Evolutionary conservation across 2,797 vertebrate genomes (phyloP).

Genomic region (Podargus strigoides): DNA sequence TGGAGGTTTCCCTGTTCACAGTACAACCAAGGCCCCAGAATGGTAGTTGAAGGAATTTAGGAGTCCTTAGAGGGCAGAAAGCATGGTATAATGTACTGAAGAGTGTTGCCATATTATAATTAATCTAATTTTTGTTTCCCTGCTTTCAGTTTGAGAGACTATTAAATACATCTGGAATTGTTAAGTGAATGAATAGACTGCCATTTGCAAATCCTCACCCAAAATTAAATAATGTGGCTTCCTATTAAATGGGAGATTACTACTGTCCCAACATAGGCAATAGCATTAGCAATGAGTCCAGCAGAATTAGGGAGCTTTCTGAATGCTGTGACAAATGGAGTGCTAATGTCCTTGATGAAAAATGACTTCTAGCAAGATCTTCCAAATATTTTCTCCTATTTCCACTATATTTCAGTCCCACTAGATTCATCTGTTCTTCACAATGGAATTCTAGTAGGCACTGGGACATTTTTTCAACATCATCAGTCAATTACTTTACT

Average conservation of each 20-base stretch:
- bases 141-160: conserved; percentile 8
- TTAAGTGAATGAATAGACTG: conserved; percentile 42
- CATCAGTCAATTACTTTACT: neutral
- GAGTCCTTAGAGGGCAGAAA: neutral
- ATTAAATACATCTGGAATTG: conserved; percentile 46
- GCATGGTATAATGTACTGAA: neutral
- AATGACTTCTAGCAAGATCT: neutral
- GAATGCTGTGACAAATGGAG: conserved; percentile 45
- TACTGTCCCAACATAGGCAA: conserved; percentile 1
- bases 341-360: conserved; percentile 44
- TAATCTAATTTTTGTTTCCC: conserved; percentile 22
- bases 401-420: neutral
- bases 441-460: neutral
- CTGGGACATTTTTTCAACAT: neutral
- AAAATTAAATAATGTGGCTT: conserved; percentile 35
- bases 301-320: conserved; percentile 28
- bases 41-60: neutral
- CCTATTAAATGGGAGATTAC: conserved; percentile 20
- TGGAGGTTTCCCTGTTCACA: neutral
- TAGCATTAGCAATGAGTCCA: neutral
- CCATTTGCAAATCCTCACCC: conserved; percentile 52
- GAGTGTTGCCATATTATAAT: neutral
- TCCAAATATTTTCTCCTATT: conserved; percentile 6
- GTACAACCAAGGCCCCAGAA: neutral
- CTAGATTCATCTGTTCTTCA: neutral